phyloP scores from a whole-genome alignment of 1,140 invertebrate species.

The Dendroctonus valens region DNA sequence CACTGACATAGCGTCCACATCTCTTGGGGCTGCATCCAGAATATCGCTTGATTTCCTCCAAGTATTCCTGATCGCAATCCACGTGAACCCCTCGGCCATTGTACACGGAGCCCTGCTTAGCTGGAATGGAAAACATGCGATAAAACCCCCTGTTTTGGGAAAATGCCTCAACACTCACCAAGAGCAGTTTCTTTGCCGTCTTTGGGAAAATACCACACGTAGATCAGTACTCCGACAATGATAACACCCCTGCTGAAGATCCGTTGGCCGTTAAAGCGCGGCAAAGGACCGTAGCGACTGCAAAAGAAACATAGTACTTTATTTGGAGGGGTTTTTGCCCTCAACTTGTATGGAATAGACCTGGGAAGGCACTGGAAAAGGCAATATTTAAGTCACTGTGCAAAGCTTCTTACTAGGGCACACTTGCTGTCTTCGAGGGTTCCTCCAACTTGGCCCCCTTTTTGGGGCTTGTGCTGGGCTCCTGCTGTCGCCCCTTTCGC shows the following conservation, averaged over 20 bases:
- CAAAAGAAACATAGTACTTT: background rate
- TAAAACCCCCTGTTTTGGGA: background rate
- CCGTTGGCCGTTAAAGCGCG: constrained; percentile 46
- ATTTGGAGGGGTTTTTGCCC: no score
- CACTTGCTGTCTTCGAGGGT: no score
- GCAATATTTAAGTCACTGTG: no score
- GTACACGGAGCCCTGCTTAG: constrained; percentile 61
- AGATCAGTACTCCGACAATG: constrained; percentile 55
- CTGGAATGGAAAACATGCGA: constrained; percentile 36
- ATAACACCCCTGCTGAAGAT: constrained; percentile 52
- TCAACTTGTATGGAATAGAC: no score
- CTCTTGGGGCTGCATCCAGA: constrained; percentile 68
- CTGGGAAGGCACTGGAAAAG: no score
- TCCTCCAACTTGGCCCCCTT: no score
- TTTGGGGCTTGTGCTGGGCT: no score
- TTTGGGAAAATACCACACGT: constrained; percentile 66
- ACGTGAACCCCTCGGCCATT: constrained; percentile 58
- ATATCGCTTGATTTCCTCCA: constrained; percentile 57
- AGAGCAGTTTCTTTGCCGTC: constrained; percentile 55
- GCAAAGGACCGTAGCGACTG: constrained; percentile 49
- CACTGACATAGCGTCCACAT: constrained; percentile 76
- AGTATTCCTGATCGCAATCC: constrained; percentile 61
- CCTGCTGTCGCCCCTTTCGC: no score
- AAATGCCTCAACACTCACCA: constrained; percentile 7
- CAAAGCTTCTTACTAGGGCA: no score